Evolutionary conservation across 2,797 vertebrate species (phyloP), one percentile per base, ranked within the genome.

Genomic region (Centroberyx gerrardi): DNA sequence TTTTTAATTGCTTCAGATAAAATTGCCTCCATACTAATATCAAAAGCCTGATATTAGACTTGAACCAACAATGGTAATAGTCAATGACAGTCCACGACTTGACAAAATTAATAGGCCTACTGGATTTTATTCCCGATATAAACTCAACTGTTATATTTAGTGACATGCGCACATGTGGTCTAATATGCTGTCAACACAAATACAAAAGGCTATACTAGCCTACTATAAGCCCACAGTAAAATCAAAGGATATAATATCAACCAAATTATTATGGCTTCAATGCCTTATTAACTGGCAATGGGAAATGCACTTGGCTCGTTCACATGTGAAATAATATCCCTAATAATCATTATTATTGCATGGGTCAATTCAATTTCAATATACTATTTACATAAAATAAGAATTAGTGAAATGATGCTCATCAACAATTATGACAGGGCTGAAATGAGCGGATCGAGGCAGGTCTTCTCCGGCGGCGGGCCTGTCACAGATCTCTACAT

Each of bases 351-450:
- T 95, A 96, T 95, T 91, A 74, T 62, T 18, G 94, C 94, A 92
- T 62, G 91, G 93, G 91, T 94, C 95, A 91, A 93, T 96, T 96
- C 94, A 89, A 93, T 93, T 94, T 93, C 94, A 92, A 93, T 94
- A 93, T 92, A 94, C 88, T 94, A 97, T 97, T 96, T 96, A 95
- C 96, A 97, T 97, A 95, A 96, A 98, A 97, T 95, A 84, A 86
- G 94, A 95, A 97, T 96, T 95, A 96, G 96, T 93, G 95, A 94
- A 96, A 96, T 96, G 96, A 95, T 89, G 76, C 83, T 71, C 62
- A 59, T 87, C 79, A 58, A 64, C 69, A 49, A 22, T 71, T 15
- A 72, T 67, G 71, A 76, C 4, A 10, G 61, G 28, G 67, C 36
- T 53, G 84, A 10, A 48, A 22, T 5, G 40, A 44, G n/a, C 22